Percentiles rank a stretch among this genome's conserved stretches.
phyloP scores from a whole-genome alignment of 2,797 vertebrate species.

The Mus caroli region DNA sequence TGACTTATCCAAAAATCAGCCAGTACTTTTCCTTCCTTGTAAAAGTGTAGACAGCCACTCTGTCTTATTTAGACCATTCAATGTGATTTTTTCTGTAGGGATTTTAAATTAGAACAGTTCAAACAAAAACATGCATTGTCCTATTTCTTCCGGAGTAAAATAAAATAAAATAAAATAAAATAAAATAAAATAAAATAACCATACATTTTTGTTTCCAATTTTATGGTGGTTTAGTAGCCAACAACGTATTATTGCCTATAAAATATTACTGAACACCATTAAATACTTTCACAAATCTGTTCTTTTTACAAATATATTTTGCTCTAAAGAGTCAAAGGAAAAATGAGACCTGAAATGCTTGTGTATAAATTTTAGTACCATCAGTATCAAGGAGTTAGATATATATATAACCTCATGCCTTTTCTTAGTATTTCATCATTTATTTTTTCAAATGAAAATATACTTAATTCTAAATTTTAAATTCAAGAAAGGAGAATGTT shows the following conservation, averaged over 20 bases:
- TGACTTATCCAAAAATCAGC: conserved; percentile 47
- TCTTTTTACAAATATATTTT: conserved; percentile 7
- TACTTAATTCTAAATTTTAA: conserved; percentile 40
- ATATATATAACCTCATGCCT: neutral
- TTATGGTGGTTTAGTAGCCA: conserved; percentile 44
- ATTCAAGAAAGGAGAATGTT: neutral
- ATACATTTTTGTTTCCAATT: conserved; percentile 13
- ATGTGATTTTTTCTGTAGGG: conserved; percentile 57
- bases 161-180: neutral
- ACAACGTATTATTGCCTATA: conserved; percentile 14
- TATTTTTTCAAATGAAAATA: conserved; percentile 33
- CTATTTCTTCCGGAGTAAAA: conserved; percentile 24
- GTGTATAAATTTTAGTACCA: neutral
- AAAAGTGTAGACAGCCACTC: conserved; percentile 23
- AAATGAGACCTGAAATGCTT: neutral
- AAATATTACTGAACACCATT: conserved; percentile 49
- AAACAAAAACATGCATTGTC: conserved; percentile 9
- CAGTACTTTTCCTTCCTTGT: conserved; percentile 19
- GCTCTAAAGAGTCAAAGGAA: neutral
- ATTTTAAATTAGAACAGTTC: conserved; percentile 38
- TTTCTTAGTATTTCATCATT: conserved; percentile 29
- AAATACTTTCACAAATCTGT: conserved; percentile 30
- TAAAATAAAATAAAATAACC: neutral
- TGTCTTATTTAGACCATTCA: conserved; percentile 55
- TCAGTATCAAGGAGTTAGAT: neutral